Percentiles rank a stretch among this genome's conserved stretches.
Conservation (phyloP, 2,797 vertebrate genomes). For the Borostomias antarcticus region DNA sequence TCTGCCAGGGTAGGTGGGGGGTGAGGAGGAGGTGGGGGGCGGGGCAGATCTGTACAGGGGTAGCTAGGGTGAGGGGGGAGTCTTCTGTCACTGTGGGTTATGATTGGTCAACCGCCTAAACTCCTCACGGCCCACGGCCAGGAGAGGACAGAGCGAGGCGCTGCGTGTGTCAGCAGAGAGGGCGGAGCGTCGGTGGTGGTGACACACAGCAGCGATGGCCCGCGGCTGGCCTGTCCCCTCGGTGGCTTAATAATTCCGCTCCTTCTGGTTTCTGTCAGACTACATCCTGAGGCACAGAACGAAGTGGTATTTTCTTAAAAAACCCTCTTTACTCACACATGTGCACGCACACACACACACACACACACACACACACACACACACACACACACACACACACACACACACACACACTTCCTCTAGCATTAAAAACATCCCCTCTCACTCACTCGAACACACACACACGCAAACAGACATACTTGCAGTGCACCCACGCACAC, state of each 20-base stretch:
- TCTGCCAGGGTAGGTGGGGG: no score
- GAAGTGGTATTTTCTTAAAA: conserved; percentile 38
- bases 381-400: conserved; percentile 17
- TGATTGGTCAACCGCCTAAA: conserved; percentile 36
- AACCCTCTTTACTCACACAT: no score
- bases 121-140: conserved; percentile 42
- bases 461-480: conserved; percentile 14
- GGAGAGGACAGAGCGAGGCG: conserved; percentile 44
- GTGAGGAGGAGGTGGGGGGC: neutral
- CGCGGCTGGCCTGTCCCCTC: conserved; percentile 52
- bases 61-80: neutral
- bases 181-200: conserved; percentile 42
- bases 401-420: conserved; percentile 11
- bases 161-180: conserved; percentile 48
- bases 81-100: neutral
- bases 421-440: conserved; percentile 17
- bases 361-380: conserved; percentile 8
- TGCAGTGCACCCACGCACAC: neutral
- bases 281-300: conserved; percentile 42
- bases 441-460: conserved; percentile 28
- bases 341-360: conserved; percentile 32
- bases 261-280: conserved; percentile 41
- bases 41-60: neutral
- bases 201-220: conserved; percentile 37
- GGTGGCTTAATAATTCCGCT: conserved; percentile 13